phyloP scores from a whole-genome alignment of 2,888 invertebrate species.

The Athalia circularis region DNA sequence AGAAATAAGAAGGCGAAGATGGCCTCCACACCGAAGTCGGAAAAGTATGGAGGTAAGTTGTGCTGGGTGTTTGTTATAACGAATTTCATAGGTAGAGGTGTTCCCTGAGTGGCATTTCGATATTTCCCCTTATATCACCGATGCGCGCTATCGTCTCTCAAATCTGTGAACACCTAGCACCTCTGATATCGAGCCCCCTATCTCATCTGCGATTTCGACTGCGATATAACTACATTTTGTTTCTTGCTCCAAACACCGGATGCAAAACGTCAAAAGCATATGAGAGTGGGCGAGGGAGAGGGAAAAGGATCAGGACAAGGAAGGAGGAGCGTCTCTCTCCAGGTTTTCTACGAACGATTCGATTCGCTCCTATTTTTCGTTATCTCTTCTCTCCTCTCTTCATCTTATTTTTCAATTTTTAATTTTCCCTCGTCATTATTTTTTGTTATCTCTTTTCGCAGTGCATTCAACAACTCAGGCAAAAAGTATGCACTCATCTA shows the following conservation, averaged over 20 bases:
- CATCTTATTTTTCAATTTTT: background rate
- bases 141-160: background rate
- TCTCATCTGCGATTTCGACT: constrained; percentile 7
- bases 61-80: constrained; percentile 28
- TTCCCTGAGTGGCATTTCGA: constrained; percentile 34
- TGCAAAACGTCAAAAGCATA: constrained; percentile 69
- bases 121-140: constrained; percentile 24
- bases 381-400: background rate
- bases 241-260: constrained; percentile 55
- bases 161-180: background rate
- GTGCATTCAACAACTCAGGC: no score
- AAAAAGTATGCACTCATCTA: no score
- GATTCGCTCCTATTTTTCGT: no score
- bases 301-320: constrained; percentile 4
- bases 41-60: constrained; percentile 71
- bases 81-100: constrained; percentile 28
- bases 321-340: no score
- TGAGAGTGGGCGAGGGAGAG: constrained; percentile 52
- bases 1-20: constrained; percentile 57
- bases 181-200: background rate
- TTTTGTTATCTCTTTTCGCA: no score
- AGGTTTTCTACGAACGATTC: no score
- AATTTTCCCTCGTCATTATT: no score
- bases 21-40: constrained; percentile 72
- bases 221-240: background rate